Percentiles rank a stretch among this genome's conserved stretches.
phyloP scores from a whole-genome alignment of 2,797 vertebrate species.

The Sardinella longiceps region DNA sequence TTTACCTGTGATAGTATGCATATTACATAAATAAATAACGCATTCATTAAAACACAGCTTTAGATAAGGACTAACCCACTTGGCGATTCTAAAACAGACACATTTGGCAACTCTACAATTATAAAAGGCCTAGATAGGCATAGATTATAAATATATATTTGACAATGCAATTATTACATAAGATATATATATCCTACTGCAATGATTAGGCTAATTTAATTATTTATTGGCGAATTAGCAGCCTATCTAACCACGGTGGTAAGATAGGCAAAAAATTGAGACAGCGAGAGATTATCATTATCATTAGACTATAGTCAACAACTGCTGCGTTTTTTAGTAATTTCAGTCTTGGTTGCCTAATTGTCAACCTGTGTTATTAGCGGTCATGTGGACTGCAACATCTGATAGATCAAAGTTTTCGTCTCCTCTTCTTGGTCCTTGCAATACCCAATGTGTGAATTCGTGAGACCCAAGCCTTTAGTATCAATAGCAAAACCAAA shows the following conservation, averaged over 20 bases:
- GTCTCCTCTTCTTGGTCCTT: not conserved
- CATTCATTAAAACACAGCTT: not conserved
- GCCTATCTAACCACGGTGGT: not conserved
- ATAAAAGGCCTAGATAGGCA: too few relatives aligned
- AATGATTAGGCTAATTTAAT: not conserved
- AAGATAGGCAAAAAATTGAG: not conserved
- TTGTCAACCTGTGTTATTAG: not conserved
- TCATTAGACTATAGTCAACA: not conserved
- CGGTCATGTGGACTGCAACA: not conserved
- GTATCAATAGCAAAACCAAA: too few relatives aligned
- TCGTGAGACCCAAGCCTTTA: too few relatives aligned
- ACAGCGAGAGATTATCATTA: not conserved
- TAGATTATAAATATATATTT: too few relatives aligned
- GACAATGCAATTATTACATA: too few relatives aligned
- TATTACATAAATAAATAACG: not conserved
- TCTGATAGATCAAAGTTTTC: not conserved
- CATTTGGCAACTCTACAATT: too few relatives aligned
- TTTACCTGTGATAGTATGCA: not conserved
- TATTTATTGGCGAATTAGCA: not conserved
- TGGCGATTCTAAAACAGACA: not conserved
- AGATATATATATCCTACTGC: too few relatives aligned
- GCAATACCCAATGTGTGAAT: not conserved
- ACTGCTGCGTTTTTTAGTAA: not conserved
- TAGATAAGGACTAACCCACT: not conserved
- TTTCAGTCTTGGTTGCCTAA: not conserved